Evolutionary conservation across 2,113 vertebrate species (phyloP), one percentile per base, ranked within the genome.

Genomic region (Oreochromis tanganicae): DNA sequence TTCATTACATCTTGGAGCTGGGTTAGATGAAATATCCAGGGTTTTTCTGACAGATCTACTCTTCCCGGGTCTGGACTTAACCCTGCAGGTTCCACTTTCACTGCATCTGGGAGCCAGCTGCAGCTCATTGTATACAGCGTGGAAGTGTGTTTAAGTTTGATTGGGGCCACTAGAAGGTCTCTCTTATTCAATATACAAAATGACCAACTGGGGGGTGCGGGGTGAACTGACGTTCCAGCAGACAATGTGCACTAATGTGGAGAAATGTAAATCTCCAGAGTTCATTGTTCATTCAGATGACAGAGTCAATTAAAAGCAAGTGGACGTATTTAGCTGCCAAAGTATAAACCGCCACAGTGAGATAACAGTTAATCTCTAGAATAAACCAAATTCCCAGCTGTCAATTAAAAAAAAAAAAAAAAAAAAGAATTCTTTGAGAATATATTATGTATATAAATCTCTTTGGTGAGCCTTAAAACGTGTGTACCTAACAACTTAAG

Each of bases 41-140:
- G 89, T 80, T 85, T 85, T 92, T 88, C 78, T 91, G 80, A 92
- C 86, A 88, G 61, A 56, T 61, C 48, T 19, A 82, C 88, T 90
- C 80, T 75, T 50, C 73, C 73, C 17, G 1, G 17, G 71, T 34
- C 83, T 79, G 46, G 66, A 61, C 87, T 94, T 90, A 93, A 95
- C 89, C 92, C 89, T 79, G 8, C 36, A 16, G 43, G 83, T 92
- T 83, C 91, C 84, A 85, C 88, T 90, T 91, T 90, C 78, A 27
- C 61, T 85, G 83, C 96, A 96, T 96, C 95, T 97, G 96, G 95
- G 84, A 82, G 36, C 90, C 96, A 97, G 95, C 95, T 96, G 96
- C 66, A 19, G 89, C 73, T 55, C 80, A 86, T 24, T 88, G 85
- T 81, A 82, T 86, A 86, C 87, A 87, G 48, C 29, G 41, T 73